Evolutionary conservation across 2,113 vertebrate genomes (phyloP), one percentile per base, ranked within the genome.

Genomic region (Toxotes chatareus): DNA sequence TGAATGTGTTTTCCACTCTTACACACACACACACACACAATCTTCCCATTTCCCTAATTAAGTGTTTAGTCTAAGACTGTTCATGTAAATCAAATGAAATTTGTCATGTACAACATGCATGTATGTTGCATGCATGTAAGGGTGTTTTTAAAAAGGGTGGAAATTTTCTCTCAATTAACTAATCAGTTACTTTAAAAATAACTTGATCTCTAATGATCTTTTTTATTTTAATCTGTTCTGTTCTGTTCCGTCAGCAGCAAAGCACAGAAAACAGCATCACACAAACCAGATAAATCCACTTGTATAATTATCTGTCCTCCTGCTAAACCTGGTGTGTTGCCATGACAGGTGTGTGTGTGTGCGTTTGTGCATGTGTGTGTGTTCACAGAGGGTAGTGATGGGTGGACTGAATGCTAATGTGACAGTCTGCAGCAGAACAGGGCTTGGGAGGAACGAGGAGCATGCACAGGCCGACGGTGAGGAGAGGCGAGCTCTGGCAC

Each of bases 321-420:
- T 86, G 68, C 21, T 60, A 5, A 80, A 71, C 31, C 44, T 73
- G 59, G 70, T 76, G 47, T 63, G 70, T 53, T 59, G 53, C 59
- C 34, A 32, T 21, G 72, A 76, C 79, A 86, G 77, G 73, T 74
- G 75, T 76, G 62, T 55, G 49, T 62, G 63, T 77, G 11, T 19
- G 60, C 65, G 31, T 49, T 47, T 13, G 56, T 62, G 67, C 60
- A 36, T 53, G 73, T 65, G 70, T 57, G 47, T 65, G 42, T 0
- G 38, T 63, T 77, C 61, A 53, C 36, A 67, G 51, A n/a, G 57
- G 56, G 16, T 4, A 56, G 77, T 64, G 83, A 80, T 68, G 64
- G 8, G 69, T 8, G 55, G 59, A n/a, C 67, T 75, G 87, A 87
- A 92, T 87, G 76, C 73, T 89, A 89, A 92, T 88, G 64, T 69